A percentile compares a stretch with the other conserved stretches of the same genome.
Conservation (phyloP, 2,113 vertebrate genomes). For the Onychostruthus taczanowskii region DNA sequence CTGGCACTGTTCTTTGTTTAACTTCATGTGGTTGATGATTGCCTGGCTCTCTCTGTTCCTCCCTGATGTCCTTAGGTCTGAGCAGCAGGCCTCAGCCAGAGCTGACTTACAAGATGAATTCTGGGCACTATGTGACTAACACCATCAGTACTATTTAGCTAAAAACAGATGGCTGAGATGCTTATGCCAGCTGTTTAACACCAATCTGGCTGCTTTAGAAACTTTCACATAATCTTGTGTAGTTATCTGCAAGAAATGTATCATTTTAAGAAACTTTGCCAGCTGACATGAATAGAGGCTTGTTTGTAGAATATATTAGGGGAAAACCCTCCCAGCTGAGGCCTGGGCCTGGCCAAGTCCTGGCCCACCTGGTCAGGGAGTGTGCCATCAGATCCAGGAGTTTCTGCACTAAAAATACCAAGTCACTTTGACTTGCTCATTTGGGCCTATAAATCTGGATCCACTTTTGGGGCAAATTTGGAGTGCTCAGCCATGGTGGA, state of each 20-base stretch:
- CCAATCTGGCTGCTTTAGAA: not conserved
- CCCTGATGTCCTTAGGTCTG: not conserved
- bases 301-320: not conserved
- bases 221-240: not conserved
- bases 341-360: not conserved
- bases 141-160: not conserved
- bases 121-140: not conserved
- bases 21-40: not conserved
- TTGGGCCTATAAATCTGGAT: not conserved
- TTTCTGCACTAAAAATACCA: not conserved
- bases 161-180: not conserved
- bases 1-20: not conserved
- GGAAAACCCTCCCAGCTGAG: not conserved
- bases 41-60: not conserved
- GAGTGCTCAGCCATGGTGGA: not conserved
- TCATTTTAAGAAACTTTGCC: not conserved
- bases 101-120: not conserved
- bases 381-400: not conserved
- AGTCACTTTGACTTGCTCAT: not conserved
- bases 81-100: not conserved
- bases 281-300: not conserved
- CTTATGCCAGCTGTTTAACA: not conserved
- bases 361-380: not conserved
- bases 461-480: rapidly evolving
- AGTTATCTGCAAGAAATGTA: not conserved